phyloP scores from a whole-genome alignment of 2,888 invertebrate genomes.

The Incurvaria masculella region DNA sequence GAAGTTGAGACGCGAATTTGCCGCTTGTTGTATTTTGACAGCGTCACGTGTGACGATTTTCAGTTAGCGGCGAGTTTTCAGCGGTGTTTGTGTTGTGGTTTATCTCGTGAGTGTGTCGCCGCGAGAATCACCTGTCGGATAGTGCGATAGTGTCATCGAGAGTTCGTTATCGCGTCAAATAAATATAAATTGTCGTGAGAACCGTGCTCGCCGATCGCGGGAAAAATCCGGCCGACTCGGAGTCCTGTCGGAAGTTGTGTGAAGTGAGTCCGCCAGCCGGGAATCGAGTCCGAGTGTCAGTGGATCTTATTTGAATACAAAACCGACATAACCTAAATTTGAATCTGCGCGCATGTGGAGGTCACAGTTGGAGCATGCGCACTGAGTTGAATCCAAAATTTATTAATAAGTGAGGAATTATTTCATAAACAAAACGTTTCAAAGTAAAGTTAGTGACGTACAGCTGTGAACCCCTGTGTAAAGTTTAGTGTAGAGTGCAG shows the following conservation, averaged over 20 bases:
- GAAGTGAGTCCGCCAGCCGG: constrained; percentile 29
- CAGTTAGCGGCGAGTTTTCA: constrained; percentile 31
- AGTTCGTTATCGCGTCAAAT: background rate
- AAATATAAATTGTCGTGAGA: constrained; percentile 28
- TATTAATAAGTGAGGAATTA: constrained; percentile 45
- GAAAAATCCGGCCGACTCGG: too few species aligned
- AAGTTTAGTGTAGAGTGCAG: background rate
- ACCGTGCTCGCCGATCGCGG: constrained; percentile 18
- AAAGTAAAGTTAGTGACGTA: background rate
- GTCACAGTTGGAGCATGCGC: constrained; percentile 39
- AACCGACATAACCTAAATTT: constrained; percentile 41
- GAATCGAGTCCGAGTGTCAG: constrained; percentile 25
- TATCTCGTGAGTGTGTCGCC: background rate
- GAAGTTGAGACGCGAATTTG: constrained; percentile 25
- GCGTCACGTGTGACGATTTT: constrained; percentile 40
- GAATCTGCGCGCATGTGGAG: constrained; percentile 42
- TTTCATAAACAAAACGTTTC: constrained; percentile 49
- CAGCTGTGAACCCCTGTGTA: background rate
- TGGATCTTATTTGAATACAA: constrained; percentile 35
- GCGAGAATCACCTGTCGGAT: background rate
- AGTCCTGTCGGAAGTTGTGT: too few species aligned
- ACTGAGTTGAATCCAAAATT: constrained; percentile 34
- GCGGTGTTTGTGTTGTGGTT: constrained; percentile 32
- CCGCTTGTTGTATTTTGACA: constrained; percentile 39
- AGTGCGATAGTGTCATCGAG: background rate